Evolutionary conservation across 2,888 invertebrate genomes (phyloP).

Genomic region (Mimumesa dahlbomi): DNA sequence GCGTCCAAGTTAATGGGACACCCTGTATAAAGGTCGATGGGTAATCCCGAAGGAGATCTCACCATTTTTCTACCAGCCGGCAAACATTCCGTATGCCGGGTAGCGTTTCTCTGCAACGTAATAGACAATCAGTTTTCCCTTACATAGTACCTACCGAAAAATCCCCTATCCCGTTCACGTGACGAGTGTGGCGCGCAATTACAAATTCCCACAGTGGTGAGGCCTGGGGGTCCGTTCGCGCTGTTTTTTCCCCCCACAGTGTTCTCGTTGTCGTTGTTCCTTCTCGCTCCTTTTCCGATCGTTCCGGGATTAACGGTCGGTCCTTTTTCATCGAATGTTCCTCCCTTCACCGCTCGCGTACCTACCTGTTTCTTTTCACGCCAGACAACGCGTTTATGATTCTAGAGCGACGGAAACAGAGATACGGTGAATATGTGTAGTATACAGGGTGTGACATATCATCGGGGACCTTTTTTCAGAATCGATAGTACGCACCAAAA

Average conservation of each 20-base stretch:
- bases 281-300: slow-evolving; percentile 7
- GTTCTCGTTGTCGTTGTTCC: slow-evolving; percentile 3
- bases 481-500: too few species aligned
- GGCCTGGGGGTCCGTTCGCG: slow-evolving; percentile 42
- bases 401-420: too few species aligned
- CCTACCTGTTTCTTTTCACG: slow-evolving; percentile 7
- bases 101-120: not conserved
- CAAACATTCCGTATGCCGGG: slow-evolving; percentile 10
- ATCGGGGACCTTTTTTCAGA: too few species aligned
- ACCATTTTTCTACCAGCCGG: not conserved
- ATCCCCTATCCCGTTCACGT: slow-evolving; percentile 19
- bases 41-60: not conserved
- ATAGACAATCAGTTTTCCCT: slow-evolving; percentile 26
- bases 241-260: slow-evolving; percentile 11
- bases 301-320: too few species aligned
- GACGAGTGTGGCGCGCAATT: slow-evolving; percentile 67
- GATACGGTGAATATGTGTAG: too few species aligned
- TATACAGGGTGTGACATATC: too few species aligned
- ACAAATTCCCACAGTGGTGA: slow-evolving; percentile 75
- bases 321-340: slow-evolving; percentile 2
- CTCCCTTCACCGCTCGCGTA: not conserved
- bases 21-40: too few species aligned
- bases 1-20: too few species aligned
- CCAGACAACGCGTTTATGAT: too few species aligned
- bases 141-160: slow-evolving; percentile 11